phyloP scores from a whole-genome alignment of 2,888 invertebrate genomes.

The Erebia epiphron region DNA sequence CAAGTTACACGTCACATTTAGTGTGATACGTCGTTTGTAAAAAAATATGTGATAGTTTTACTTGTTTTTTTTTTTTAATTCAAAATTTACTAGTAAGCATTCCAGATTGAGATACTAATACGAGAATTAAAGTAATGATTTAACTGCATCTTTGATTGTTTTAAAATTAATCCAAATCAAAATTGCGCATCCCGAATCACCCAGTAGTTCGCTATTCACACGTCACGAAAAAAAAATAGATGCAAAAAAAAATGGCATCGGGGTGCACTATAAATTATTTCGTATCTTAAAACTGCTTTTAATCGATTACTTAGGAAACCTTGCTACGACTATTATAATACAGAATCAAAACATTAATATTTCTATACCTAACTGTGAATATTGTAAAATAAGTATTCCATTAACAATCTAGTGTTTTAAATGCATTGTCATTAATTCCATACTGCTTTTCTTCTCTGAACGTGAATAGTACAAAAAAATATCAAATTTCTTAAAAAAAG shows the following conservation, averaged over 20 bases:
- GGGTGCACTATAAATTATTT: too few relatives aligned
- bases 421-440: background rate
- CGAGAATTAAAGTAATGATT: background rate
- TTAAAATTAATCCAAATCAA: too few relatives aligned
- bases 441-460: background rate
- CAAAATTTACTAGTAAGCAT: constrained; percentile 17
- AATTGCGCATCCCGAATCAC: too few relatives aligned
- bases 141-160: background rate
- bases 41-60: background rate
- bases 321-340: background rate
- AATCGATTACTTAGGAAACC: background rate
- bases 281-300: background rate
- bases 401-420: background rate
- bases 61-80: constrained; percentile 2
- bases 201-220: too few relatives aligned
- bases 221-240: too few relatives aligned
- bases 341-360: background rate
- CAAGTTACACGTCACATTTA: background rate
- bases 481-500: background rate
- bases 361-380: constrained; percentile 23
- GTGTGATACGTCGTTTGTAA: constrained; percentile 7
- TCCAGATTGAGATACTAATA: constrained; percentile 15
- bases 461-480: background rate
- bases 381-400: constrained; percentile 26
- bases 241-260: too few relatives aligned